Conservation (phyloP, 2,888 invertebrate species). For the Cyaniris semiargus region DNA sequence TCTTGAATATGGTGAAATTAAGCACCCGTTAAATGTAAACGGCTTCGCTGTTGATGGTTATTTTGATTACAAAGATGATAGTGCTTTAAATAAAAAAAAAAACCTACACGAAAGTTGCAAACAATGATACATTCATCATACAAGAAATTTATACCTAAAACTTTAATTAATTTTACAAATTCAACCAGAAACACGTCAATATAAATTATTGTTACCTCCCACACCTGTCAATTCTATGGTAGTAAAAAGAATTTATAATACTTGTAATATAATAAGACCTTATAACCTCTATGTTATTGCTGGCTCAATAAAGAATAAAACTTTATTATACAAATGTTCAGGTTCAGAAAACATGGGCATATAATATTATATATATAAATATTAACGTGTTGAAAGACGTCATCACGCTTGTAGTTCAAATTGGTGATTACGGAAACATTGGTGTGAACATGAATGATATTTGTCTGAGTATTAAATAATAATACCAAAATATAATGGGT, state of each 20-base stretch:
- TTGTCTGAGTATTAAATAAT: neutral
- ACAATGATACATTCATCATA: neutral
- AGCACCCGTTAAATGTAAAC: too few species aligned
- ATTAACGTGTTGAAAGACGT: neutral
- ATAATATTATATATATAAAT: neutral
- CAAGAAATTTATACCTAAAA: neutral
- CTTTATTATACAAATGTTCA: slow-evolving; percentile 7
- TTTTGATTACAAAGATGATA: neutral
- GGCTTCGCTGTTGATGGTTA: too few species aligned
- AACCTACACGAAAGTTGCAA: neutral
- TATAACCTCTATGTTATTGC: slow-evolving; percentile 1
- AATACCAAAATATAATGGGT: neutral
- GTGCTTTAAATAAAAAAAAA: neutral
- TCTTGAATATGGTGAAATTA: too few species aligned
- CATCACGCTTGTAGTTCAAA: slow-evolving; percentile 1
- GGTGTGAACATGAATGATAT: neutral
- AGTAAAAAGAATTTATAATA: slow-evolving; percentile 22
- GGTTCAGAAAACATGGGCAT: slow-evolving; percentile 18
- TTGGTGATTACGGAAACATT: slow-evolving; percentile 1
- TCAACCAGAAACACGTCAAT: neutral
- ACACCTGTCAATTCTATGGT: slow-evolving; percentile 20
- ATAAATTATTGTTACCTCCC: neutral
- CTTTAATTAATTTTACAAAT: neutral
- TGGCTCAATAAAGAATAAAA: slow-evolving; percentile 12
- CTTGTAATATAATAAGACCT: slow-evolving; percentile 19